Evolutionary conservation across 2,797 vertebrate species (phyloP).

Genomic region (Cetoscarus ocellatus): DNA sequence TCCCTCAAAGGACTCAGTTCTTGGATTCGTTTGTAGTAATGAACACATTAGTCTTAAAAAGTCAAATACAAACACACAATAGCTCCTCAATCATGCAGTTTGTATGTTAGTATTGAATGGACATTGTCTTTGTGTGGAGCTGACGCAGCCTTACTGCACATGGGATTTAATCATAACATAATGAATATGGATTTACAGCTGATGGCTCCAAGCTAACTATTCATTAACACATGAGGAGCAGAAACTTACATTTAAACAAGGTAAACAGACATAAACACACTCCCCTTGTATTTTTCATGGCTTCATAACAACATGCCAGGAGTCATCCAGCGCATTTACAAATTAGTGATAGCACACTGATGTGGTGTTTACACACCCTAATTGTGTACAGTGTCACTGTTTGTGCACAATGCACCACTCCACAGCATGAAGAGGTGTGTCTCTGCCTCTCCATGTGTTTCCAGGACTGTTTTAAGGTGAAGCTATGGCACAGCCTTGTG

Average conservation of each 20-base stretch:
- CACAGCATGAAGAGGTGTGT: constrained; percentile 39
- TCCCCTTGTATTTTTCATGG: constrained; percentile 19
- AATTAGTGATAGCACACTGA: constrained; percentile 22
- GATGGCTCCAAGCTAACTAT: constrained; percentile 57
- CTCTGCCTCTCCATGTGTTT: constrained; percentile 5
- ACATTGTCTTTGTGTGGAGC: constrained; percentile 74
- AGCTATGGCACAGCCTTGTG: constrained; percentile 80
- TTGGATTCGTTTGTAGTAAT: constrained; percentile 76
- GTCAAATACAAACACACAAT: constrained; percentile 74
- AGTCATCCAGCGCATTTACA: constrained; percentile 21
- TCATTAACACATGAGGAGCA: constrained; percentile 55
- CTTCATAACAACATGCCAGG: constrained; percentile 40
- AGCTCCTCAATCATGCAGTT: constrained; percentile 71
- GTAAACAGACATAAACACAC: neutral
- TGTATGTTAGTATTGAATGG: constrained; percentile 64
- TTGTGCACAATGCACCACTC: constrained; percentile 58
- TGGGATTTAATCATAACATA: constrained; percentile 70
- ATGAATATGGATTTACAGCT: constrained; percentile 69
- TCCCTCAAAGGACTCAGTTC: constrained; percentile 74
- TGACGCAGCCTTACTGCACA: constrained; percentile 59
- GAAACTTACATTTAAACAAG: constrained; percentile 21
- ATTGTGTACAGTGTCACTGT: constrained; percentile 25
- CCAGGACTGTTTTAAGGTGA: constrained; percentile 42
- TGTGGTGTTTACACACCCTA: constrained; percentile 14
- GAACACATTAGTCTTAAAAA: constrained; percentile 78